Base-by-base conservation (phyloP, 2,113 vertebrate species). In the Lanius collurio region DNA sequence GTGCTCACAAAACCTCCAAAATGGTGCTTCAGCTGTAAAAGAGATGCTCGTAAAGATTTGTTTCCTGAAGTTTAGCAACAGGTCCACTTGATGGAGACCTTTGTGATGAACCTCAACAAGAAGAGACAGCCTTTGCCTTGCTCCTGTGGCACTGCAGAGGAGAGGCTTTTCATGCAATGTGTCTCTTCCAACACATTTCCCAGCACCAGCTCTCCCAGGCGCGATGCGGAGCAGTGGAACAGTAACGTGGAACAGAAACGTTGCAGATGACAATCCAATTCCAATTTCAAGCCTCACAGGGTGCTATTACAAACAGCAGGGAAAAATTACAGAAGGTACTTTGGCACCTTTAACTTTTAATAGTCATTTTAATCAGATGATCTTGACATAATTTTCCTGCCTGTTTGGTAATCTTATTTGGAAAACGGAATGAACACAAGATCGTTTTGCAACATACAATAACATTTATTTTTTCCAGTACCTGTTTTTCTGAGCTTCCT, bases 241-340 rank as follows among this genome's bases (percentile, higher is more conserved):
- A n/a, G 50, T 3, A 19, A 33, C 7, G 10, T 2, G 19, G 41
- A 64, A 79, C 64, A 89, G 90, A 11, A 87, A 83, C 44, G 18
- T 12, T 92, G 87, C 88, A 74, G 73, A 87, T 53, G 93, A 92
- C 83, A 90, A 96, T 82, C 83, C 94, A 84, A 82, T 94, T 97
- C 86, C 88, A 96, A 96, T 96, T 96, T 96, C 95, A 96, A 95
- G 95, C 90, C 90, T 96, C 92, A 95, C 89, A 95, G 94, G 95
- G 95, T 75, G 86, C 92, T 93, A 94, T 92, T 89, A 94, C 70
- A 93, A 96, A 94, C 90, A 96, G 94, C 90, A 78, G 94, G 88
- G 46, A 15, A 89, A 94, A 96, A 93, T 90, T 94, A 92, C 57
- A 71, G 92, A 49, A 95, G 79, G 44, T 92, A 78, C 52, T 91